These are phyloP conservation scores for Lathronympha strigana DNA, from an alignment of 2,888 invertebrate species.

Conservation along the genomic window DNA sequence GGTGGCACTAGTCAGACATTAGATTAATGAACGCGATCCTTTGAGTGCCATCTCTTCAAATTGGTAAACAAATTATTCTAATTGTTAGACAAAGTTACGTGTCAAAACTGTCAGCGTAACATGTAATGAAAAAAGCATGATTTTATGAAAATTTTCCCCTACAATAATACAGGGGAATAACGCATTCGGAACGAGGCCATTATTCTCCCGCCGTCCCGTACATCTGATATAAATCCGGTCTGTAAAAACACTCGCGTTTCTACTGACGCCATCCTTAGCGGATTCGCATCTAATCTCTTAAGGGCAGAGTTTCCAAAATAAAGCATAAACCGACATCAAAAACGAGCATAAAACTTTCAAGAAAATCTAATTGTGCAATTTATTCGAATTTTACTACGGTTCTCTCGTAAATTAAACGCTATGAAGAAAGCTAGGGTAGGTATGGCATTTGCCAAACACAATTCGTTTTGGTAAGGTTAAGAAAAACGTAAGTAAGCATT, in stretches of 20 bases:
- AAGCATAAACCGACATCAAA: slow-evolving; percentile 37
- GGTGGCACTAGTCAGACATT: slow-evolving; percentile 45
- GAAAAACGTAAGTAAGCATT: slow-evolving; percentile 27
- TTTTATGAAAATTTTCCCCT: slow-evolving; percentile 49
- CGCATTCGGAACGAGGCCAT: slow-evolving; percentile 52
- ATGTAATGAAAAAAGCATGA: slow-evolving; percentile 47
- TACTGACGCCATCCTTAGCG: slow-evolving; percentile 31
- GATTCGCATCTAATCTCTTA: slow-evolving; percentile 41
- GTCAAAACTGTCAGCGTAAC: not conserved
- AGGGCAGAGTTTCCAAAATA: slow-evolving; percentile 39
- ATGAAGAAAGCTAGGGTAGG: slow-evolving; percentile 22
- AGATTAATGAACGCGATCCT: slow-evolving; percentile 50
- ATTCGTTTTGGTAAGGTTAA: slow-evolving; percentile 34
- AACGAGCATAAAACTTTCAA: slow-evolving; percentile 32
- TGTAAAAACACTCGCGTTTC: slow-evolving; percentile 34
- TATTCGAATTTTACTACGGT: slow-evolving; percentile 28
- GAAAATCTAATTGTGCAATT: slow-evolving; percentile 38
- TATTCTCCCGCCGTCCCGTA: slow-evolving; percentile 47
- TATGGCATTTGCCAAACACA: slow-evolving; percentile 28
- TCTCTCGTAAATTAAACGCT: slow-evolving; percentile 31
- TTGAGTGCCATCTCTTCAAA: slow-evolving; percentile 1
- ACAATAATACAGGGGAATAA: slow-evolving; percentile 50
- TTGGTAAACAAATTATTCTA: slow-evolving; percentile 19
- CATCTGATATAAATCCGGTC: slow-evolving; percentile 39
- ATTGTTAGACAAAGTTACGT: slow-evolving; percentile 16